A percentile compares a stretch with the other conserved stretches of the same genome.
phyloP scores from a whole-genome alignment of 2,888 invertebrate species.

The Julus scandinavius region DNA sequence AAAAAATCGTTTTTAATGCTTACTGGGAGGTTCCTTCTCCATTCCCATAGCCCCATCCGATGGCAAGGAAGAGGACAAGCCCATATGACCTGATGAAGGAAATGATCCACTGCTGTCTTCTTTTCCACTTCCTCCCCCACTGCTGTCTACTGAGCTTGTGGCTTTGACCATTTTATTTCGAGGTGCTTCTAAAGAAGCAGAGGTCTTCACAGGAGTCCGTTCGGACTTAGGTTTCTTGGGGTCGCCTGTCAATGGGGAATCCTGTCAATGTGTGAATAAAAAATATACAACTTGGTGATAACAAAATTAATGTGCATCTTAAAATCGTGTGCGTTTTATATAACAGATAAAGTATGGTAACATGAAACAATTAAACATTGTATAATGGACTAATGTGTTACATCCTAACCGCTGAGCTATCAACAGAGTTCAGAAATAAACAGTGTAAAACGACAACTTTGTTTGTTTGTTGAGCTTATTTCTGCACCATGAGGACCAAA shows the following conservation, averaged over 20 bases:
- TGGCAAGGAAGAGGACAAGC: slow-evolving; percentile 1
- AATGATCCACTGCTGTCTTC: slow-evolving; percentile 59
- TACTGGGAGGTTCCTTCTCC: slow-evolving; percentile 50
- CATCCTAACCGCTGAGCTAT: no score
- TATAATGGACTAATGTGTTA: no score
- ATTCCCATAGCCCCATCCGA: slow-evolving; percentile 40
- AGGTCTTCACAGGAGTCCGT: slow-evolving; percentile 48
- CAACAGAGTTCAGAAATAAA: no score
- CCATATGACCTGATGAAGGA: neutral
- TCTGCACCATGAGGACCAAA: no score
- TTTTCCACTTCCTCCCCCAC: slow-evolving; percentile 62
- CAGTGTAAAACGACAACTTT: no score
- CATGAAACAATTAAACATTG: no score
- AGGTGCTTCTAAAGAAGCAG: slow-evolving; percentile 36
- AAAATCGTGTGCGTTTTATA: no score
- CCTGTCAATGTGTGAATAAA: neutral
- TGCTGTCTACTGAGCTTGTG: slow-evolving; percentile 56
- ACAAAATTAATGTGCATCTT: no score
- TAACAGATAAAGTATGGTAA: no score
- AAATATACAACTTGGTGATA: no score
- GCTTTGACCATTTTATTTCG: slow-evolving; percentile 49
- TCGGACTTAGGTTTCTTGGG: slow-evolving; percentile 39
- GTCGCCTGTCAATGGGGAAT: neutral
- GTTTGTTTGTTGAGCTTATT: no score
- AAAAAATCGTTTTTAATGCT: neutral